Conservation (phyloP, 2,113 vertebrate genomes). For the Melanotaenia duboulayi region DNA sequence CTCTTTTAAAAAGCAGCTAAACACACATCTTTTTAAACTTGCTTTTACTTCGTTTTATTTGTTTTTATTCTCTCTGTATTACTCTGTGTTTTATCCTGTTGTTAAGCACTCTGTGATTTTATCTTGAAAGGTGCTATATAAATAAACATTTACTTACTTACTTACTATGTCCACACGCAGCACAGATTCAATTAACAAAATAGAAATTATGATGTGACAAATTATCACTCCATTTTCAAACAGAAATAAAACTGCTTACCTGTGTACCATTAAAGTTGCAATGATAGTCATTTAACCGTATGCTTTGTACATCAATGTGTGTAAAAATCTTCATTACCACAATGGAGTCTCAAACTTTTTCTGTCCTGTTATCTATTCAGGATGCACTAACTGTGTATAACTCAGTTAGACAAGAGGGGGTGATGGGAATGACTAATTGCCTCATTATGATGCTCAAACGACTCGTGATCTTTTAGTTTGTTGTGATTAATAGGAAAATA, state of each 20-base stretch:
- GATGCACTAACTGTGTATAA: conserved; percentile 35
- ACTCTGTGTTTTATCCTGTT: no score
- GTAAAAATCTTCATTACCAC: conserved; percentile 29
- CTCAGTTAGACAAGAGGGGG: conserved; percentile 10
- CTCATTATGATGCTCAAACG: conserved; percentile 55
- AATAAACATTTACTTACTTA: no score
- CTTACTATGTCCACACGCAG: not conserved
- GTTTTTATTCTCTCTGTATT: no score
- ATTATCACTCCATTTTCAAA: conserved; percentile 35
- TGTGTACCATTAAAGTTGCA: not conserved
- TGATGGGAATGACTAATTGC: conserved; percentile 36
- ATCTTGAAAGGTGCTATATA: no score
- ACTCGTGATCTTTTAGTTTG: conserved; percentile 48
- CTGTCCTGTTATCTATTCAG: conserved; percentile 10
- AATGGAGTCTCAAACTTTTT: conserved; percentile 24
- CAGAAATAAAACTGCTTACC: conserved; percentile 5
- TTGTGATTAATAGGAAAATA: conserved; percentile 56
- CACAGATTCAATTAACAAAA: conserved; percentile 12
- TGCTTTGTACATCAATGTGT: not conserved
- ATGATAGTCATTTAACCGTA: not conserved
- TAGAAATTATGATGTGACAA: conserved; percentile 31
- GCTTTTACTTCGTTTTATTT: no score
- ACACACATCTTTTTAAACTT: no score
- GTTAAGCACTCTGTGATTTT: no score
- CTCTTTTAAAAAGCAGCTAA: no score